These are phyloP conservation scores for Nudaria mundana DNA, from an alignment of 2,888 invertebrate genomes.

Conservation along the genomic window DNA sequence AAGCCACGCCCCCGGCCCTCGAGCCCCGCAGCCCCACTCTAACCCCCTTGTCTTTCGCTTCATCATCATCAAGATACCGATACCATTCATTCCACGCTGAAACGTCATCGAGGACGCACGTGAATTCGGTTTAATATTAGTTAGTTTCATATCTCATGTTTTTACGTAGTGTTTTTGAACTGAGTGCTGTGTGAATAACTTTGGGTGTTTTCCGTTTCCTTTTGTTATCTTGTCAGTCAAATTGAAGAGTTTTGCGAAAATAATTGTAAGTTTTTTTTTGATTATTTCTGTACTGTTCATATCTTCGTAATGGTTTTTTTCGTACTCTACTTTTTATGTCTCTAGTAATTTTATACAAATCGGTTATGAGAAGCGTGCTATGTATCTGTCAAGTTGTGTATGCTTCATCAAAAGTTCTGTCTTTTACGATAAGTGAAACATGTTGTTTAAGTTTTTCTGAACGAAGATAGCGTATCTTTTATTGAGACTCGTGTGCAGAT, in stretches of 20 bases:
- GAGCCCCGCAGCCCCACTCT: conserved; percentile 37
- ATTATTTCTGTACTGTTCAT: conserved; percentile 8
- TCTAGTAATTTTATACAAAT: conserved; percentile 9
- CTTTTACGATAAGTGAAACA: conserved; percentile 20
- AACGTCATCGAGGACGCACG: conserved; percentile 55
- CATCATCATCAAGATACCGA: conserved; percentile 58
- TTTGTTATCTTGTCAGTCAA: conserved; percentile 31
- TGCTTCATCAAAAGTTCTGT: conserved; percentile 18
- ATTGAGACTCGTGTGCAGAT: conserved; percentile 8
- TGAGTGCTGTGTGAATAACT: conserved; percentile 62
- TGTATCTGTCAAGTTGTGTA: conserved; percentile 25
- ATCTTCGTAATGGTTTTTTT: conserved; percentile 6
- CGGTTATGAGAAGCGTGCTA: conserved; percentile 10
- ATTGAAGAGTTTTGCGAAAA: conserved; percentile 24
- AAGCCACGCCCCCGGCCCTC: conserved; percentile 56
- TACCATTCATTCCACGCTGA: conserved; percentile 70
- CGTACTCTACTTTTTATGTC: conserved; percentile 9
- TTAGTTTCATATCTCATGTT: conserved; percentile 33
- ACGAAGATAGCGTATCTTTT: conserved; percentile 19
- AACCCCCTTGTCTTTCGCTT: conserved; percentile 52
- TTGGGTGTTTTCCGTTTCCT: conserved; percentile 44
- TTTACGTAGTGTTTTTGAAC: conserved; percentile 52
- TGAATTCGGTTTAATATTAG: conserved; percentile 19
- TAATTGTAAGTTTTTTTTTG: conserved; percentile 38
- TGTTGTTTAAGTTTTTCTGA: conserved; percentile 20